Evolutionary conservation across 2,113 vertebrate genomes (phyloP).

Genomic region (Aldabrachelys gigantea): DNA sequence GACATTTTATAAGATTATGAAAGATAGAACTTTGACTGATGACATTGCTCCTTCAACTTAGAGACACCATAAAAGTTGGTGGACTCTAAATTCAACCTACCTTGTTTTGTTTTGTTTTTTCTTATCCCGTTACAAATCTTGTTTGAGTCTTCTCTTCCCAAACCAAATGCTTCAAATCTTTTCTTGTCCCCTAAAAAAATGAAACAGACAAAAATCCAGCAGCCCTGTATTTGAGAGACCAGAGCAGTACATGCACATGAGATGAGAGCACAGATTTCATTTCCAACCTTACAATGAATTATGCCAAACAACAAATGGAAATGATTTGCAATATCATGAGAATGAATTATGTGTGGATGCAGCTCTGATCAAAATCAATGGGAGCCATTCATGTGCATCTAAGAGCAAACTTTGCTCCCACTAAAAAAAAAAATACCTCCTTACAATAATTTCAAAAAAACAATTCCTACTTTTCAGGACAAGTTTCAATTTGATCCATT

Average conservation of each 20-base stretch:
- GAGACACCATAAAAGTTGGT: not conserved
- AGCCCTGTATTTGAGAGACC: not conserved
- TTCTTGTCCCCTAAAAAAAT: not conserved
- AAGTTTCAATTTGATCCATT: slow-evolving; percentile 15
- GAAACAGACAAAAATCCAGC: not conserved
- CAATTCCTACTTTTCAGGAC: not conserved
- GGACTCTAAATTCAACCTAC: slow-evolving; percentile 40
- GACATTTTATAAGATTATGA: slow-evolving; percentile 46
- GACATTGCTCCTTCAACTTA: slow-evolving; percentile 48
- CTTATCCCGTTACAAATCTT: not conserved
- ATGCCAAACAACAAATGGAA: slow-evolving; percentile 27
- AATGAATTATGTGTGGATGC: slow-evolving; percentile 9
- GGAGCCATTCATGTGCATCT: slow-evolving; percentile 35
- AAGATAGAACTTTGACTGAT: slow-evolving; percentile 42
- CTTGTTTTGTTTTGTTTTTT: slow-evolving; percentile 37
- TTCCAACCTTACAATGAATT: not conserved
- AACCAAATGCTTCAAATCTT: not conserved
- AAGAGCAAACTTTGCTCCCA: slow-evolving; percentile 38
- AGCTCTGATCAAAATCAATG: slow-evolving; percentile 58
- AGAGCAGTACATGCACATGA: not conserved
- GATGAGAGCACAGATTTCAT: not conserved
- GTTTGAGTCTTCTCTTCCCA: not conserved
- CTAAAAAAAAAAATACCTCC: slow-evolving; percentile 29
- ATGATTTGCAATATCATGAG: not conserved
- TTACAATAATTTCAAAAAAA: not conserved